Percentiles rank a stretch among this genome's conserved stretches.
Conservation (phyloP, 2,797 vertebrate genomes). For the Lemur catta region DNA sequence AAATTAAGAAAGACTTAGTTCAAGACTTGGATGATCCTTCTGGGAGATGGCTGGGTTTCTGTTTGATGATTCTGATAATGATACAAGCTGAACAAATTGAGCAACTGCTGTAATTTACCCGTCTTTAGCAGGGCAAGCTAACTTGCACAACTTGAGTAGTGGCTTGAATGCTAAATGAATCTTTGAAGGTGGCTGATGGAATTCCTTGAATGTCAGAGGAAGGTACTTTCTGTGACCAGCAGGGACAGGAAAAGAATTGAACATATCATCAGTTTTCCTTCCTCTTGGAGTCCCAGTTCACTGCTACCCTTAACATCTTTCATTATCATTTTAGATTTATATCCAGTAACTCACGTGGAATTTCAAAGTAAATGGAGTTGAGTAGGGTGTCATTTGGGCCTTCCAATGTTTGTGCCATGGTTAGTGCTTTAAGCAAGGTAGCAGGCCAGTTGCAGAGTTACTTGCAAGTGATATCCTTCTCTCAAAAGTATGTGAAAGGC, state of each 20-base stretch:
- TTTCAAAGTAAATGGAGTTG: neutral
- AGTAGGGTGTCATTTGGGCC: neutral
- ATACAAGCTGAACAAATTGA: neutral
- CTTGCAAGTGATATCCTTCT: neutral
- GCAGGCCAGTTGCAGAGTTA: neutral
- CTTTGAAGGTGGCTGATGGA: neutral
- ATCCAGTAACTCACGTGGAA: neutral
- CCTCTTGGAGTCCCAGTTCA: neutral
- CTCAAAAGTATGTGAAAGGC: neutral
- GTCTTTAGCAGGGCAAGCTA: neutral
- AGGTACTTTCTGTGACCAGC: neutral
- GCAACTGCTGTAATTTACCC: neutral
- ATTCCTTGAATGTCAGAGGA: neutral
- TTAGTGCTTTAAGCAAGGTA: neutral
- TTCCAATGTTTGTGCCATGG: neutral
- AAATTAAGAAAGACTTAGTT: neutral
- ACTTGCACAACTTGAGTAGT: neutral
- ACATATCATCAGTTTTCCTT: neutral
- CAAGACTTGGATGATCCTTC: neutral
- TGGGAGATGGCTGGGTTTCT: neutral
- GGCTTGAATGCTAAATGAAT: neutral
- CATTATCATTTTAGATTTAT: neutral
- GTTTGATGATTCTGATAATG: neutral
- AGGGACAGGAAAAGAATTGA: neutral
- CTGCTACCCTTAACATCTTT: neutral